Evolutionary conservation across 2,888 invertebrate genomes (phyloP).

Genomic region (Neocrepidodera transversa): DNA sequence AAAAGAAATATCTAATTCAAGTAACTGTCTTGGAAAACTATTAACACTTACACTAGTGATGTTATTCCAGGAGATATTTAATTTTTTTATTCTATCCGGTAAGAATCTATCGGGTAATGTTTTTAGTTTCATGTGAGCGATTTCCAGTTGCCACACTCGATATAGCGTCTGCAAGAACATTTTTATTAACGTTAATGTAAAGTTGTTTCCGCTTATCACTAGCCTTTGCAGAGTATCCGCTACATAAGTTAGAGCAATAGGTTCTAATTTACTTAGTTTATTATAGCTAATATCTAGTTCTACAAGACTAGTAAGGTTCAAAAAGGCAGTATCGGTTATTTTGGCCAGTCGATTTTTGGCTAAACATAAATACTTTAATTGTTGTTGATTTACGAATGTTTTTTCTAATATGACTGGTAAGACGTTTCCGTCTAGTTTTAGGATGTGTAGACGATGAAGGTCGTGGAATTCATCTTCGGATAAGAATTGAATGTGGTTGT

Average conservation of each 20-base stretch:
- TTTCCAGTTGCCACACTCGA: slow-evolving; percentile 65
- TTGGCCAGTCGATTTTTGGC: slow-evolving; percentile 78
- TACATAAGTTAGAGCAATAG: slow-evolving; percentile 67
- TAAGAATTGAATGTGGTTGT: slow-evolving; percentile 79
- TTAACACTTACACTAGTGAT: slow-evolving; percentile 67
- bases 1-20: slow-evolving; percentile 75
- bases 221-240: slow-evolving; percentile 70
- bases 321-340: slow-evolving; percentile 76
- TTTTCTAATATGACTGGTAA: slow-evolving; percentile 77
- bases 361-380: slow-evolving; percentile 63
- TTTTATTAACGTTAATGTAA: slow-evolving; percentile 65
- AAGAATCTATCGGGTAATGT: slow-evolving; percentile 66
- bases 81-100: slow-evolving; percentile 66
- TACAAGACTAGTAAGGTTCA: slow-evolving; percentile 72
- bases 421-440: slow-evolving; percentile 79
- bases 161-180: slow-evolving; percentile 66
- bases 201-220: slow-evolving; percentile 77
- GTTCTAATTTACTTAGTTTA: slow-evolving; percentile 73
- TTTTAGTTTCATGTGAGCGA: slow-evolving; percentile 68
- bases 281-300: slow-evolving; percentile 80
- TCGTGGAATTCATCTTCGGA: slow-evolving; percentile 76
- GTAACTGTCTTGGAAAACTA: slow-evolving; percentile 66
- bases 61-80: slow-evolving; percentile 79
- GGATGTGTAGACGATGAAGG: slow-evolving; percentile 68
- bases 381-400: slow-evolving; percentile 68